Evolutionary conservation across 2,113 vertebrate species (phyloP).

Genomic region (Chlamydotis undulata): DNA sequence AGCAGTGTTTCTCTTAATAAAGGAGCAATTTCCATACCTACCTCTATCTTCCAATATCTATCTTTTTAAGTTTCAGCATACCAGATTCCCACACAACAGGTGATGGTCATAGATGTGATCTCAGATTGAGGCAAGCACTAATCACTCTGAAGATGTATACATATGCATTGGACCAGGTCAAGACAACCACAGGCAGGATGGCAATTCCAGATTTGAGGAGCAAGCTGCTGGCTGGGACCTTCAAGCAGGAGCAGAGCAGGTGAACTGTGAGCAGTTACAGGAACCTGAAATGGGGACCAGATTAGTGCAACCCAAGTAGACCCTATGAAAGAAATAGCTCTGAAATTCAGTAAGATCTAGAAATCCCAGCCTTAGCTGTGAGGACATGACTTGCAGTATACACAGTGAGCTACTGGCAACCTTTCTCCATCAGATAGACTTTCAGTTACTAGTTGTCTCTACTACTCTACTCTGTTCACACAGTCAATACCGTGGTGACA

Average conservation of each 20-base stretch:
- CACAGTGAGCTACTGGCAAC: neutral
- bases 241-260: neutral
- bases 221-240: neutral
- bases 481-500: neutral
- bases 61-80: rapidly evolving
- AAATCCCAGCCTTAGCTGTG: neutral
- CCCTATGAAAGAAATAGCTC: neutral
- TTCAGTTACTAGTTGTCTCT: neutral
- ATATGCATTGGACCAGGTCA: neutral
- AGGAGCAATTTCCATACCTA: neutral
- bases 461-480: neutral
- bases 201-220: neutral
- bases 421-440: neutral
- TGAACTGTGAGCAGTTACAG: neutral
- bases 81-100: neutral
- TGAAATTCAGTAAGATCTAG: neutral
- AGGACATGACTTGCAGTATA: neutral
- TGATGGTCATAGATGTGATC: neutral
- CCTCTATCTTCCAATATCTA: neutral
- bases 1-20: neutral
- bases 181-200: neutral
- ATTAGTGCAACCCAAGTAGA: neutral
- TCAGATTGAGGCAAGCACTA: neutral
- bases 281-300: neutral
- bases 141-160: neutral